Evolutionary conservation across 2,797 vertebrate species (phyloP).

Genomic region (Gadopsis bispinosus): DNA sequence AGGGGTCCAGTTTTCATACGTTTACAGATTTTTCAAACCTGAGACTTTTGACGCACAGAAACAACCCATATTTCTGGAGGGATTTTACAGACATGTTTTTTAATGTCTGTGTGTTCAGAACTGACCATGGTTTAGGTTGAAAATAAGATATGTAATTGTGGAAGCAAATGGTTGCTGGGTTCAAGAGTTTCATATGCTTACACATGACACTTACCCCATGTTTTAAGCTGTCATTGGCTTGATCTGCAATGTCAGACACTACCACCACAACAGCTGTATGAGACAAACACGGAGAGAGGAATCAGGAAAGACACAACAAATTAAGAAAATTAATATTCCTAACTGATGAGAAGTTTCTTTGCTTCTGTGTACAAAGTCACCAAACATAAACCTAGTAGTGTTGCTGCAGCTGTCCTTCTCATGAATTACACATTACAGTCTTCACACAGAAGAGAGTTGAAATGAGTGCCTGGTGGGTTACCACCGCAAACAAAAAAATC

Average conservation of each 20-base stretch:
- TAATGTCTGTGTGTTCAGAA: neutral
- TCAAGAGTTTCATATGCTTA: neutral
- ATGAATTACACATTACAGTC: conserved; percentile 70
- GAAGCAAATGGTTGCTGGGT: neutral
- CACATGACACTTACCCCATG: conserved; percentile 90
- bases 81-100: neutral
- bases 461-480: conserved; percentile 53
- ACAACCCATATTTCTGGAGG: neutral
- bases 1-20: neutral
- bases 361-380: conserved; percentile 2
- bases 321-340: conserved; percentile 24
- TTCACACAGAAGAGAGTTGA: conserved; percentile 52
- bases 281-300: conserved; percentile 30
- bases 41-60: neutral
- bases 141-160: neutral
- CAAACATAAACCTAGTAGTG: conserved; percentile 45
- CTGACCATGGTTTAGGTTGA: neutral
- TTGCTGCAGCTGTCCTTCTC: conserved; percentile 53
- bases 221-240: conserved; percentile 90
- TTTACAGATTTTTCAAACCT: neutral
- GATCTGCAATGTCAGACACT: conserved; percentile 91
- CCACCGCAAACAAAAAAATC: conserved; percentile 41
- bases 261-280: conserved; percentile 88
- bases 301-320: neutral
- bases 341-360: neutral